Conservation (phyloP, 2,797 vertebrate genomes). For the Benthosema pterotum region DNA sequence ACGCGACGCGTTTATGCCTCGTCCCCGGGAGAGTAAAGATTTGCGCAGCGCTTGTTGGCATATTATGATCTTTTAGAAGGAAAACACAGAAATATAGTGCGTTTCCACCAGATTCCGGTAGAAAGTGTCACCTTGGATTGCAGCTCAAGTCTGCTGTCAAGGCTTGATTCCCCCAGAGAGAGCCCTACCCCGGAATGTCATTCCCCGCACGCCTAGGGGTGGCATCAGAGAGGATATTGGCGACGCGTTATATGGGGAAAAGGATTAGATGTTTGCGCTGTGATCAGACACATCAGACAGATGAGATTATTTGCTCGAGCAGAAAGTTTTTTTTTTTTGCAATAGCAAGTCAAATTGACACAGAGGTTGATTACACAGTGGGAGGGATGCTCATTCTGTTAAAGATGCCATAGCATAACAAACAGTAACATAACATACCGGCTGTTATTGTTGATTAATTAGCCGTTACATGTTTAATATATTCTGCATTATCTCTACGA, state of each 20-base stretch:
- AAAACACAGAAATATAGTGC: slow-evolving; percentile 16
- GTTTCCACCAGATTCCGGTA: slow-evolving; percentile 31
- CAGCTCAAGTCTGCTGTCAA: slow-evolving; percentile 13
- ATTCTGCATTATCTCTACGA: slow-evolving; percentile 27
- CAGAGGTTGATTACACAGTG: slow-evolving; percentile 39
- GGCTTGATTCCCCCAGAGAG: slow-evolving; percentile 35
- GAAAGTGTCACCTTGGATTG: slow-evolving; percentile 55
- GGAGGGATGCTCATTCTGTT: slow-evolving; percentile 35
- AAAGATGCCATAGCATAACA: too few species aligned
- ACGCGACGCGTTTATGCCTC: slow-evolving; percentile 40
- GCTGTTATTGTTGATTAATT: slow-evolving; percentile 38
- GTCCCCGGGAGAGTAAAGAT: slow-evolving; percentile 31
- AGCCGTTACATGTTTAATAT: slow-evolving; percentile 40
- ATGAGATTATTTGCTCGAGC: slow-evolving; percentile 65
- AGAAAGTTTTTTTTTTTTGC: slow-evolving; percentile 36
- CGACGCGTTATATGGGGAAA: slow-evolving; percentile 51
- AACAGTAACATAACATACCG: slow-evolving; percentile 1
- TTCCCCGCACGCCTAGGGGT: slow-evolving; percentile 41
- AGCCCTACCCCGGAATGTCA: slow-evolving; percentile 42
- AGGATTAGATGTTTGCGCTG: slow-evolving; percentile 67
- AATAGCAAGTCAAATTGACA: slow-evolving; percentile 57
- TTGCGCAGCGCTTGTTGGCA: slow-evolving; percentile 17
- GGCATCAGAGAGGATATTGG: slow-evolving; percentile 32
- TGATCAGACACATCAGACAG: slow-evolving; percentile 69
- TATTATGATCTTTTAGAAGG: slow-evolving; percentile 3